Base-by-base conservation (phyloP, 2,888 invertebrate species). In the Diaprepes abbreviatus region DNA sequence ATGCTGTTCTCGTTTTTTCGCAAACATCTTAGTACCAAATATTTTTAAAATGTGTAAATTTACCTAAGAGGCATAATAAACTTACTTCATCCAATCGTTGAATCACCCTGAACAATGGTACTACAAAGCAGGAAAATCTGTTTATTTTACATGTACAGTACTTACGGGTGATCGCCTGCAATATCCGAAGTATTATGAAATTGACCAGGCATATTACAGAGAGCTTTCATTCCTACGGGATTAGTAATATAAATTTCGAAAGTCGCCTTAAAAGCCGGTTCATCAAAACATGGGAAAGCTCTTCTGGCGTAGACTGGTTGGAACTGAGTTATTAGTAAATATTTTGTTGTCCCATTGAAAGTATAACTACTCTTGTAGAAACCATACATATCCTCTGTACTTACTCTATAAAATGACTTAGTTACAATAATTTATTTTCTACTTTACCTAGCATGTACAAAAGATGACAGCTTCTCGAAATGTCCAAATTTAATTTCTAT, bases 281-380 rank as follows among this genome's bases (percentile, higher is more conserved):
- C n/a, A n/a, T n/a, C n/a, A n/a, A n/a, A n/a, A n/a, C n/a, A n/a
- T n/a, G n/a, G n/a, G n/a, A n/a, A n/a, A n/a, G n/a, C n/a, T n/a
- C n/a, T n/a, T n/a, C n/a, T n/a, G n/a, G 77, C 76, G 48, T 64
- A 50, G 6, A 70, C 73, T 1, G 78, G 62, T 45, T 76, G 71
- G 36, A 78, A 76, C 45, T 77, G 77, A 0, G 77, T 78, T 0
- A 76, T 75, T 12, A 63, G 72, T 38, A 78, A 62, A 50, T 74
- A 75, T 43, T 73, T 73, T 1, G 66, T 67, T 16, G 17, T 59
- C 1, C 68, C 70, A 24, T 55, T 33, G 6, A 66, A 55, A 14
- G 52, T 38, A 52, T 76, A 76, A n/a, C 64, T 73, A 31, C 76
- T 77, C 64, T 73, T 76, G 65, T 77, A 77, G 35, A 75, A 74